Conservation (phyloP, 2,113 vertebrate species). For the Semicossyphus pulcher region DNA sequence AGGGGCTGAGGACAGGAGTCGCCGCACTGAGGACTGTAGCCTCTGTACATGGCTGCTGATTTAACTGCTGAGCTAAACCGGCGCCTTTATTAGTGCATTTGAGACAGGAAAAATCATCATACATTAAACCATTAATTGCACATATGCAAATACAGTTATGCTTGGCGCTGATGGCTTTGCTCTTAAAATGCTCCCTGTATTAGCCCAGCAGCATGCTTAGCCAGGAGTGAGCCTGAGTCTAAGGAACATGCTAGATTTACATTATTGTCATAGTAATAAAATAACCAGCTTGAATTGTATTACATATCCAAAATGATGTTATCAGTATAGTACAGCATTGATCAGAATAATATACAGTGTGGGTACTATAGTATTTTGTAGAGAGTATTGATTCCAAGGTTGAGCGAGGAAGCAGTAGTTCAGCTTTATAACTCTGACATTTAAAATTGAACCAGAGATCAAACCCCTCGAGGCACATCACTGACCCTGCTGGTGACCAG, state of each 20-base stretch:
- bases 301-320: not conserved
- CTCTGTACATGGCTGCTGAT: too few relatives aligned
- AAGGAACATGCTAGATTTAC: not conserved
- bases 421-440: not conserved
- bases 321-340: not conserved
- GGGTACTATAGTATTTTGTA: not conserved
- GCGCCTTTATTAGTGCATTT: too few relatives aligned
- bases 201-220: not conserved
- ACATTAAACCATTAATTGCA: too few relatives aligned
- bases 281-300: not conserved
- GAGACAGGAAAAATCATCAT: too few relatives aligned
- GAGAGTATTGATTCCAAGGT: not conserved
- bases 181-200: too few relatives aligned
- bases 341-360: not conserved
- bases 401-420: not conserved
- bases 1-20: too few relatives aligned
- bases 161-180: not conserved
- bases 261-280: not conserved
- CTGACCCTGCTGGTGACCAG: not conserved
- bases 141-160: not conserved
- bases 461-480: not conserved
- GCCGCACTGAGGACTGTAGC: too few relatives aligned
- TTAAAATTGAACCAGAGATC: constrained; percentile 7
- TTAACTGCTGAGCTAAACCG: too few relatives aligned
- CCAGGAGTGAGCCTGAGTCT: not conserved